phyloP scores from a whole-genome alignment of 2,113 vertebrate genomes.

The Elaphurus davidianus region DNA sequence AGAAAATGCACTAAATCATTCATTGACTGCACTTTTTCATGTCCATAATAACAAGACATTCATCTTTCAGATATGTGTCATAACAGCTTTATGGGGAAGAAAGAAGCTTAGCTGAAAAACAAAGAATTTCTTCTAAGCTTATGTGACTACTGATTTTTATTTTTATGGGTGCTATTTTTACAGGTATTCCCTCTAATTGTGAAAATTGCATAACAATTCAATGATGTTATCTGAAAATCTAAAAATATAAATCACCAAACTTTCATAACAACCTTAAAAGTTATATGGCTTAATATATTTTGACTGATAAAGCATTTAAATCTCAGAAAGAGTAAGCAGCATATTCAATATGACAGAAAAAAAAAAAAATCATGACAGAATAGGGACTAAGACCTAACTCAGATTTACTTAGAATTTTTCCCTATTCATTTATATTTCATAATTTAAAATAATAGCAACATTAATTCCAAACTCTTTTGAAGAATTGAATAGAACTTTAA shows the following conservation, averaged over 20 bases:
- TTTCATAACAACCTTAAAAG: neutral
- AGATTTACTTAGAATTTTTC: neutral
- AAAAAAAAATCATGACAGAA: neutral
- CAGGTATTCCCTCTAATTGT: neutral
- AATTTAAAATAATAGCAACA: neutral
- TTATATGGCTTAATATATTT: neutral
- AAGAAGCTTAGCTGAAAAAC: constrained; percentile 27
- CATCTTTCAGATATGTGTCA: constrained; percentile 52
- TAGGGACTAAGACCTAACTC: neutral
- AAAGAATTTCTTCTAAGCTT: constrained; percentile 11
- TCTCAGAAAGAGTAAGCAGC: neutral
- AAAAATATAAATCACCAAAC: neutral
- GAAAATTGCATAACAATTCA: neutral
- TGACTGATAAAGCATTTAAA: neutral
- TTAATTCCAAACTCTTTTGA: neutral
- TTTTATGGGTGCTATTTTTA: neutral
- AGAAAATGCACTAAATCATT: constrained; percentile 52
- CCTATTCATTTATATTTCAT: neutral
- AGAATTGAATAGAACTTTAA: neutral
- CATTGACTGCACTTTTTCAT: constrained; percentile 41
- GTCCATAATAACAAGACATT: constrained; percentile 56
- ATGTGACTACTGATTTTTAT: constrained; percentile 9
- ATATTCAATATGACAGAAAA: neutral
- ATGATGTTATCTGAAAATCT: neutral
- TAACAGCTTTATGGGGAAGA: constrained; percentile 31